These are phyloP conservation scores for Tamandua tetradactyla DNA, from an alignment of 2,797 vertebrate genomes.

Conservation along the genomic window DNA sequence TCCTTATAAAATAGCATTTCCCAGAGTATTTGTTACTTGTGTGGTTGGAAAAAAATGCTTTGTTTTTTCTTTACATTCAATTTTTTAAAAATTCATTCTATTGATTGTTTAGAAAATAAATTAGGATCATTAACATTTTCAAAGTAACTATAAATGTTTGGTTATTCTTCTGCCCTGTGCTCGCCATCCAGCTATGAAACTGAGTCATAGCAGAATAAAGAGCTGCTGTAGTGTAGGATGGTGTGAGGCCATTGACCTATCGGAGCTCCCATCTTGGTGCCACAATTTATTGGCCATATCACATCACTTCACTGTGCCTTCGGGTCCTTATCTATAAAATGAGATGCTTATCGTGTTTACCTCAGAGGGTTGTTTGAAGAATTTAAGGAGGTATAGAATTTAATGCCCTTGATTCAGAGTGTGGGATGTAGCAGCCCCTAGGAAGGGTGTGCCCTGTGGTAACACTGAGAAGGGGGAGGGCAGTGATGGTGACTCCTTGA, in stretches of 20 bases:
- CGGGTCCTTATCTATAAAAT: not conserved
- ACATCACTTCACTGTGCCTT: not conserved
- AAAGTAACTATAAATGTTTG: not conserved
- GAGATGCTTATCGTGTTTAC: not conserved
- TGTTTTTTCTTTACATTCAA: not conserved
- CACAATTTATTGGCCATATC: not conserved
- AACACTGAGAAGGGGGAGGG: not conserved
- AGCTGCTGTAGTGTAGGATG: not conserved
- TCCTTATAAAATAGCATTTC: not conserved
- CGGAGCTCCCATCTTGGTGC: not conserved
- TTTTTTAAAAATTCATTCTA: not conserved
- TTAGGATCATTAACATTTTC: conserved; percentile 34
- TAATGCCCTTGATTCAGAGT: not conserved
- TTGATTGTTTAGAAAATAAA: conserved; percentile 28
- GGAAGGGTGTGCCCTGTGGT: not conserved
- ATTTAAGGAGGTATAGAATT: not conserved
- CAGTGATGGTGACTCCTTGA: not conserved
- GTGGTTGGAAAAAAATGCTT: not conserved
- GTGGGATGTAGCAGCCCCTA: not conserved
- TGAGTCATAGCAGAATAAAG: not conserved
- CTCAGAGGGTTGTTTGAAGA: not conserved
- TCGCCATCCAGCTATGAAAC: not conserved
- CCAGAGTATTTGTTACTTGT: not conserved
- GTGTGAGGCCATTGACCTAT: not conserved
- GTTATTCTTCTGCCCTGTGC: not conserved